These are phyloP conservation scores for Condylura cristata DNA, from an alignment of 2,113 vertebrate genomes.

Conservation along the genomic window DNA sequence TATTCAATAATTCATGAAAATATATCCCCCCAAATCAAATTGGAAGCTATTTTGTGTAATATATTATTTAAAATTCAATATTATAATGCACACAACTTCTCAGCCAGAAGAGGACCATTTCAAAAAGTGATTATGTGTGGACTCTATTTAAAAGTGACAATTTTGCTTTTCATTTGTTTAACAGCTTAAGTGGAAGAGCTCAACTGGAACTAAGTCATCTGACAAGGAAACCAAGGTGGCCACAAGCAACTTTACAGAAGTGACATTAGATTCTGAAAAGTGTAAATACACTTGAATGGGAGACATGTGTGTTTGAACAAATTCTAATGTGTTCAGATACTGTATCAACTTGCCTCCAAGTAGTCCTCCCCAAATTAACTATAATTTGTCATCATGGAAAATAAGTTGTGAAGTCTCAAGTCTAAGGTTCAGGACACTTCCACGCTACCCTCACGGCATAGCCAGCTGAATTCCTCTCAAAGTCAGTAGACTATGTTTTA, in stretches of 20 bases:
- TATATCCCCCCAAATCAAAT: conserved; percentile 87
- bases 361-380: background rate
- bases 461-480: background rate
- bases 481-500: background rate
- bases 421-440: background rate
- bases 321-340: background rate
- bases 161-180: conserved; percentile 90
- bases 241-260: conserved; percentile 79
- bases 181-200: conserved; percentile 83
- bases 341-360: background rate
- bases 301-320: background rate
- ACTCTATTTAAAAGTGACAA: conserved; percentile 89
- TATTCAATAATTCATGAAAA: conserved; percentile 91
- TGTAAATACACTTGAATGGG: background rate
- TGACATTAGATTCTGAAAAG: conserved; percentile 68
- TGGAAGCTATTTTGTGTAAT: conserved; percentile 89
- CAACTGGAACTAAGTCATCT: conserved; percentile 85
- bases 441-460: rapidly evolving
- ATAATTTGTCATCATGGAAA: background rate
- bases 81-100: conserved; percentile 87
- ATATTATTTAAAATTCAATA: conserved; percentile 92
- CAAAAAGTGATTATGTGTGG: conserved; percentile 85
- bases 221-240: conserved; percentile 81
- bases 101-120: conserved; percentile 82
- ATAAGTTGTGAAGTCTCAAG: background rate